Percentiles rank a stretch among this genome's conserved stretches.
phyloP scores from a whole-genome alignment of 1,140 invertebrate genomes.

The Papilio machaon region DNA sequence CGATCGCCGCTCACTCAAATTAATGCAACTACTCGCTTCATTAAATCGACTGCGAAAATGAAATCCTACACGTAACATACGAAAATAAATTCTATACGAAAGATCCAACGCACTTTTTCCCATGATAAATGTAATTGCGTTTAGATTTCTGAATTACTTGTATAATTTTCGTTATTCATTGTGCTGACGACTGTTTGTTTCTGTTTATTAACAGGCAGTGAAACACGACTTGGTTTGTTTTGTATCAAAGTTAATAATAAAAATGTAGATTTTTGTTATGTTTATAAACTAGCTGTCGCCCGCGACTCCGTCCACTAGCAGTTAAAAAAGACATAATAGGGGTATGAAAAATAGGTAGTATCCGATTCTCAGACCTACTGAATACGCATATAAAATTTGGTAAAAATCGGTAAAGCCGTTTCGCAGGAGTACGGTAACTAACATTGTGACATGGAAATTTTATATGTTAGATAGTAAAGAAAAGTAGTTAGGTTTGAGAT shows the following conservation, averaged over 20 bases:
- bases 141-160: slow-evolving; percentile 7
- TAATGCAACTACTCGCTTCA: slow-evolving; percentile 38
- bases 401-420: no score
- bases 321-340: no score
- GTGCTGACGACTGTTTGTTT: slow-evolving; percentile 24
- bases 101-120: not conserved
- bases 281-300: no score
- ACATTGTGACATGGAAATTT: no score
- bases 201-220: not conserved
- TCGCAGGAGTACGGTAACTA: no score
- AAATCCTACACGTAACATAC: not conserved
- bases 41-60: slow-evolving; percentile 33
- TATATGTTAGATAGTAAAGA: no score
- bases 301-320: no score
- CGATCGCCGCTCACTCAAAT: slow-evolving; percentile 31
- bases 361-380: no score
- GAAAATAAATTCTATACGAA: not conserved
- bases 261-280: not conserved
- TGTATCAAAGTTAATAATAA: slow-evolving; percentile 23
- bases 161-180: slow-evolving; percentile 25
- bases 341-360: no score
- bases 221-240: slow-evolving; percentile 2
- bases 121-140: not conserved
- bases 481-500: not conserved
- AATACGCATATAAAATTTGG: no score